Evolutionary conservation across 2,113 vertebrate species (phyloP), one percentile per base, ranked within the genome.

Genomic region (Cebus imitator): DNA sequence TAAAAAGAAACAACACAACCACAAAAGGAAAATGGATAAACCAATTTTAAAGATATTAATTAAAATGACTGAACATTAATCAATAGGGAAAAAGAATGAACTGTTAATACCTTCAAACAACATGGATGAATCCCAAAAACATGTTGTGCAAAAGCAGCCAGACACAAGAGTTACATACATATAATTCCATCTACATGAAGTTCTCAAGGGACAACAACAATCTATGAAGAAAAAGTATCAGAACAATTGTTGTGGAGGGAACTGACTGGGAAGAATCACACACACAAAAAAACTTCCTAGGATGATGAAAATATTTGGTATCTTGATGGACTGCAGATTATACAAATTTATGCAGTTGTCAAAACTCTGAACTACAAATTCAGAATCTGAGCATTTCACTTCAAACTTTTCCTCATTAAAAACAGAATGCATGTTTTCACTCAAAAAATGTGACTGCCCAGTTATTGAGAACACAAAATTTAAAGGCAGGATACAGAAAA

Each of bases 281-380:
- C 52, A 87, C 17, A 52, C 16, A 50, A 5, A 52, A 32, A 88
- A 93, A 94, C 61, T 43, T 94, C 87, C 8, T 45, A 50, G 30
- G 10, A 87, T 78, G 17, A 93, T 3, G 2, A 13, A 92, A 96
- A 55, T 58, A 95, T 11, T 88, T 57, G 82, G 7, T 27, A 86
- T 87, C 43, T 76, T 72, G 23, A 92, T 85, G 43, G 43, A 18
- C 3, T 84, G 16, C 21, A 4, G 6, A 37, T 78, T 90, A 84
- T 9, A 81, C 18, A 90, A 64, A 57, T 80, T 61, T 82, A 70
- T 8, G 8, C 48, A 90, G 70, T 32, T 94, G 48, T 96, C 40
- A 81, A 95, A 85, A 93, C 25, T 96, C 72, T 97, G 25, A 93
- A 93, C 35, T 75, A 35, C 43, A 83, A 85, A 81, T 21, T 91